Base-by-base conservation (phyloP, 1,140 invertebrate species). In the Brachionus rubens region DNA sequence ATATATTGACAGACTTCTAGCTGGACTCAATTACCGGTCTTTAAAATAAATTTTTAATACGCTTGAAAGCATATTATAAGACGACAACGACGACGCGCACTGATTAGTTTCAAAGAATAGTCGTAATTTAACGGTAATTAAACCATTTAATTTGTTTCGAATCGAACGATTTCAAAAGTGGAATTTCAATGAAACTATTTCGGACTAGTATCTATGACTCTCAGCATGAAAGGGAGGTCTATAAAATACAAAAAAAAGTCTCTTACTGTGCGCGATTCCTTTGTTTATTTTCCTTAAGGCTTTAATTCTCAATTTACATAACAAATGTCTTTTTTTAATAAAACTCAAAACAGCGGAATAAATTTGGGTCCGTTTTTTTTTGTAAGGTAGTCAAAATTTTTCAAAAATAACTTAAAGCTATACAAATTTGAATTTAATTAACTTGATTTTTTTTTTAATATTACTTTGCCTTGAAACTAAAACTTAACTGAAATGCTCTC, bases 71-170 rank as follows among this genome's bases (percentile, higher is more conserved):
- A 16, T 36, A 28, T 54, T 72, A 48, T 72, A 21, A 40, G 68
- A 72, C 12, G 33, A n/a, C n/a, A n/a, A n/a, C n/a, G n/a, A n/a
- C 4, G 68, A 72, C 68, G 33, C 68, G 68, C 43, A 72, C 68
- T 72, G 68, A 54, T 72, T 72, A 72, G 40, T 50, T 54, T 72
- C 46, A 50, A 59, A 65, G 41, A 65, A 65, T 65, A 65, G 40
- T 65, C 59, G 36, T 21, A 65, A 65, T 65, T 65, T 43, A 65
- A 65, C 59, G 59, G 59, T 65, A 65, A 65, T 65, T 65, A 65
- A 65, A 65, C 59, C 43, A 65, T 10, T 65, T 43, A 65, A 65
- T 65, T 65, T 43, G 59, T 65, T 65, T 65, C 40, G 40, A 65
- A 65, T 43, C 43, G 54, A 59, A 59, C 40, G 59, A 65, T 65